Conservation (phyloP, 2,888 invertebrate species). For the Chalcis sispes region DNA sequence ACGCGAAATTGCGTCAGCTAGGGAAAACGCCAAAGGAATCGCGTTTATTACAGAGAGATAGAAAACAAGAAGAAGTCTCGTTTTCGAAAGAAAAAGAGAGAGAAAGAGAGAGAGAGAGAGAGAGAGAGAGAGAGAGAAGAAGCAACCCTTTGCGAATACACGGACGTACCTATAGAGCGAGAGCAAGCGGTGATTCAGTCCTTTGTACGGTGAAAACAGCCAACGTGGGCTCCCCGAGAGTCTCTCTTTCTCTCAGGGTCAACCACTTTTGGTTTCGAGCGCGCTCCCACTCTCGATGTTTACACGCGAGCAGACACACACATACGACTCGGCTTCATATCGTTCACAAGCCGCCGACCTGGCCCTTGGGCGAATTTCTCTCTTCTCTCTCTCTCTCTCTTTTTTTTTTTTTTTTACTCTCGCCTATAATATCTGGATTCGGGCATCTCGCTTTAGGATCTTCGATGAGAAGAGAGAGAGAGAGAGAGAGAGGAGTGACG, state of each 20-base stretch:
- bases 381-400: background rate
- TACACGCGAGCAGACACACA: conserved; percentile 64
- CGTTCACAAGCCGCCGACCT: conserved; percentile 42
- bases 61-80: no score
- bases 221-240: no score
- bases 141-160: no score
- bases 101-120: no score
- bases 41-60: no score
- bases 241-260: conserved; percentile 69
- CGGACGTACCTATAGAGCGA: no score
- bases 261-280: conserved; percentile 73
- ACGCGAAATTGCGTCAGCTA: no score
- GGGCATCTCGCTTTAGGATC: conserved; percentile 37
- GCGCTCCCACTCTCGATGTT: conserved; percentile 57
- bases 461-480: background rate
- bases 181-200: conserved; percentile 56
- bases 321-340: conserved; percentile 33
- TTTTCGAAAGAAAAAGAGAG: no score
- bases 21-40: no score
- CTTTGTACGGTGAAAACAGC: no score
- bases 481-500: background rate
- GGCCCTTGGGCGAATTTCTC: conserved; percentile 34
- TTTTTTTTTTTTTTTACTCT: no score
- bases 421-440: background rate
- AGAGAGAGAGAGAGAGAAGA: no score